These are phyloP conservation scores for Volucella inflata DNA, from an alignment of 2,888 invertebrate genomes.

Conservation along the genomic window DNA sequence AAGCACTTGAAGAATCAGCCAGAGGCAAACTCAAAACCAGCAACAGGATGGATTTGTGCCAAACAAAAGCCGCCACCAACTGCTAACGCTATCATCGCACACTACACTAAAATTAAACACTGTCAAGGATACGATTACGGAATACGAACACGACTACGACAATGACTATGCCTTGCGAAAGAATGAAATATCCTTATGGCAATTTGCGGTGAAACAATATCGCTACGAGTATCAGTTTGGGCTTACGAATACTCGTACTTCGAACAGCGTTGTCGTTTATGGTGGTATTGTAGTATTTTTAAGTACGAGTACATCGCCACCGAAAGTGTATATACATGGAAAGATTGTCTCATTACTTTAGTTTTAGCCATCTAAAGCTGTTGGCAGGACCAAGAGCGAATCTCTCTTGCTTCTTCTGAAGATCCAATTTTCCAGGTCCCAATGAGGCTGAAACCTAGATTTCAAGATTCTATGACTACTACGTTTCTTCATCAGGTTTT, in stretches of 20 bases:
- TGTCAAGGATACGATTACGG: conserved; percentile 28
- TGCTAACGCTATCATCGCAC: background rate
- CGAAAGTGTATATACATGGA: no score
- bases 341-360: no score
- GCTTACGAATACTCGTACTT: conserved; percentile 32
- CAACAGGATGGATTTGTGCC: conserved; percentile 74
- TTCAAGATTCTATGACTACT: no score
- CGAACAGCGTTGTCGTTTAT: conserved; percentile 28
- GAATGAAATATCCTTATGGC: conserved; percentile 74
- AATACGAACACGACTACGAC: no score
- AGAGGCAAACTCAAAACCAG: conserved; percentile 9
- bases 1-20: conserved; percentile 31
- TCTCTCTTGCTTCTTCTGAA: no score
- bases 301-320: no score
- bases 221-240: conserved; percentile 41
- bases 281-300: no score
- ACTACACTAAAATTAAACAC: conserved; percentile 43
- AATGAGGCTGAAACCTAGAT: no score
- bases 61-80: conserved; percentile 63
- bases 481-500: no score
- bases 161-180: conserved; percentile 4
- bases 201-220: conserved; percentile 74
- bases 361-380: no score
- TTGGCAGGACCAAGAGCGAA: no score
- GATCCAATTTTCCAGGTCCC: no score